phyloP scores from a whole-genome alignment of 2,888 invertebrate species.

The Rhagophthalmus giganteus region DNA sequence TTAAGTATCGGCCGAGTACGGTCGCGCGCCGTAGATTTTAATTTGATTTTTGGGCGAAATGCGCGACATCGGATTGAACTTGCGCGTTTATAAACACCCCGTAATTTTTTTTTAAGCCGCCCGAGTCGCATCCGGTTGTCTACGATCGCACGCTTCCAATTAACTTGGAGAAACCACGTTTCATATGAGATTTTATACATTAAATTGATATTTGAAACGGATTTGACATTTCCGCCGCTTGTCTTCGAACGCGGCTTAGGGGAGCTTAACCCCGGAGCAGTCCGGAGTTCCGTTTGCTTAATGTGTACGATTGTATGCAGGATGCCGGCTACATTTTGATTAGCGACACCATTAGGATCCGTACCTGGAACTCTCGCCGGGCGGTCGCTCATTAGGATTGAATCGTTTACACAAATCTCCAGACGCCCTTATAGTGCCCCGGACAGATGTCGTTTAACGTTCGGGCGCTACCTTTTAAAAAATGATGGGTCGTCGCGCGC shows the following conservation, averaged over 20 bases:
- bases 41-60: no score
- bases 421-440: conserved; percentile 43
- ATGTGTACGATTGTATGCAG: conserved; percentile 32
- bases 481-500: conserved; percentile 35
- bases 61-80: no score
- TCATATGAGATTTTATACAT: conserved; percentile 43
- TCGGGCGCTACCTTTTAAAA: conserved; percentile 26
- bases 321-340: conserved; percentile 36
- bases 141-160: conserved; percentile 45
- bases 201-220: conserved; percentile 47
- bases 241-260: conserved; percentile 22
- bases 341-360: conserved; percentile 41
- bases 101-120: no score
- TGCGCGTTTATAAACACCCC: no score
- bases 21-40: no score
- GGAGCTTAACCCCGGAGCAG: conserved; percentile 25
- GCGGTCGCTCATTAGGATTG: conserved; percentile 34
- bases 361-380: conserved; percentile 33
- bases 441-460: conserved; percentile 50
- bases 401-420: conserved; percentile 45
- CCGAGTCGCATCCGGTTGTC: conserved; percentile 35
- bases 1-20: no score
- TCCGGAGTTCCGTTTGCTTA: conserved; percentile 27
- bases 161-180: conserved; percentile 45
- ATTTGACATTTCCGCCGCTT: conserved; percentile 33